Conservation (phyloP, 2,797 vertebrate species). For the Acridotheres tristis region DNA sequence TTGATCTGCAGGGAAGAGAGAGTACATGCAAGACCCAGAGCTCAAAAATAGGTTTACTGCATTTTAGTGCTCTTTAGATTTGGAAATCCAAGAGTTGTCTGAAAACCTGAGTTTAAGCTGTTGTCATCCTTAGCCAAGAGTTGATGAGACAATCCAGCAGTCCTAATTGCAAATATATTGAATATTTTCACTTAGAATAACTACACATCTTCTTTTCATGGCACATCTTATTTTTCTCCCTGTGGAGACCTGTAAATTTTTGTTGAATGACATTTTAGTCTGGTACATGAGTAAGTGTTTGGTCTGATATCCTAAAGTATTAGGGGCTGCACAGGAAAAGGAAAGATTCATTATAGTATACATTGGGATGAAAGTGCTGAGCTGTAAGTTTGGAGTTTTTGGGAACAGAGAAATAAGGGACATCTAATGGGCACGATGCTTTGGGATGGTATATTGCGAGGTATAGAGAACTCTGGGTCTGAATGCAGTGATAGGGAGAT, state of each 20-base stretch:
- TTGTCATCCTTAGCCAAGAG: background rate
- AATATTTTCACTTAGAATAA: background rate
- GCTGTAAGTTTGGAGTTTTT: background rate
- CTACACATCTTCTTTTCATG: accelerated
- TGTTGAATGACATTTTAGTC: background rate
- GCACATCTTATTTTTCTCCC: background rate
- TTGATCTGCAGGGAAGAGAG: background rate
- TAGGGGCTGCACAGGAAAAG: background rate
- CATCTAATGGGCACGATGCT: background rate
- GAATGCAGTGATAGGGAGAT: background rate
- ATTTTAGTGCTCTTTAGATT: background rate
- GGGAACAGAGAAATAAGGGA: background rate
- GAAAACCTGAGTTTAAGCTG: background rate
- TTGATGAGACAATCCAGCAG: background rate
- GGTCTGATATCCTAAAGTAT: background rate
- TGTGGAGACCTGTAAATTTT: background rate
- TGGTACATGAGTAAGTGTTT: background rate
- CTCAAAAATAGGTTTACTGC: background rate
- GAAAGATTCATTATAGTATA: background rate
- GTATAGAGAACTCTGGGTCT: background rate
- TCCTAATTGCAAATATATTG: background rate
- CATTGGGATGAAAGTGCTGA: background rate
- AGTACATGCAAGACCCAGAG: background rate
- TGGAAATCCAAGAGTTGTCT: background rate
- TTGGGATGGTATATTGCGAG: background rate